Percentiles rank a stretch among this genome's conserved stretches.
Evolutionary conservation across 2,113 vertebrate species (phyloP).

Genomic region (Zosterops borbonicus): DNA sequence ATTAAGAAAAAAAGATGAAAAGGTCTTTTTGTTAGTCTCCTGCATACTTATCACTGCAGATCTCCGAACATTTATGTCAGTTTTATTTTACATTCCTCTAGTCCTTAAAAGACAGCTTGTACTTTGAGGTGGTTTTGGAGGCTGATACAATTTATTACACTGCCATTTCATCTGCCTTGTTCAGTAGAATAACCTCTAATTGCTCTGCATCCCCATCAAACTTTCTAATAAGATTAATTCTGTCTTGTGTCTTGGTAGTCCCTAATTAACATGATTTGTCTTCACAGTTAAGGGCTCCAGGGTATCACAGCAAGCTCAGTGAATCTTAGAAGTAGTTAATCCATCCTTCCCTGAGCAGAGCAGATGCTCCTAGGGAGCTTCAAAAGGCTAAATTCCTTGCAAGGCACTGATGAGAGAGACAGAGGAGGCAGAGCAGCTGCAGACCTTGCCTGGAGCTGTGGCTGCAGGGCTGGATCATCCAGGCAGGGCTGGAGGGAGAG

Average conservation of each 20-base stretch:
- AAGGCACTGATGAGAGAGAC: background rate
- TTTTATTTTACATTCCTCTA: background rate
- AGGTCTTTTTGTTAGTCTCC: background rate
- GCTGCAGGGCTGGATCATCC: background rate
- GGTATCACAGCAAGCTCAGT: background rate
- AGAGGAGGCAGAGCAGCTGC: background rate
- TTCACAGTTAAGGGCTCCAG: slow-evolving; percentile 11
- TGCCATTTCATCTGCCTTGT: background rate
- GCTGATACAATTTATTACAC: background rate
- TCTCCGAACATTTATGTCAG: background rate
- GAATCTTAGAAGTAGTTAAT: background rate
- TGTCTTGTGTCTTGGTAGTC: background rate
- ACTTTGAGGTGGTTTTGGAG: background rate
- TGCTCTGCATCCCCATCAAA: background rate
- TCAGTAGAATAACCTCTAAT: background rate
- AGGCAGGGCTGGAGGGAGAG: background rate
- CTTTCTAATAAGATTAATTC: slow-evolving; percentile 30
- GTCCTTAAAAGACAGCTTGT: background rate
- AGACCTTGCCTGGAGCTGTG: background rate
- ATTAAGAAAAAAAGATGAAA: background rate
- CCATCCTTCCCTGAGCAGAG: background rate
- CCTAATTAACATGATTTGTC: slow-evolving; percentile 44
- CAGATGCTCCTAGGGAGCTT: background rate
- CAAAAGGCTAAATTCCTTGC: background rate
- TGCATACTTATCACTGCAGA: background rate